Base-by-base conservation (phyloP, 2,888 invertebrate genomes). In the Archips xylosteana region DNA sequence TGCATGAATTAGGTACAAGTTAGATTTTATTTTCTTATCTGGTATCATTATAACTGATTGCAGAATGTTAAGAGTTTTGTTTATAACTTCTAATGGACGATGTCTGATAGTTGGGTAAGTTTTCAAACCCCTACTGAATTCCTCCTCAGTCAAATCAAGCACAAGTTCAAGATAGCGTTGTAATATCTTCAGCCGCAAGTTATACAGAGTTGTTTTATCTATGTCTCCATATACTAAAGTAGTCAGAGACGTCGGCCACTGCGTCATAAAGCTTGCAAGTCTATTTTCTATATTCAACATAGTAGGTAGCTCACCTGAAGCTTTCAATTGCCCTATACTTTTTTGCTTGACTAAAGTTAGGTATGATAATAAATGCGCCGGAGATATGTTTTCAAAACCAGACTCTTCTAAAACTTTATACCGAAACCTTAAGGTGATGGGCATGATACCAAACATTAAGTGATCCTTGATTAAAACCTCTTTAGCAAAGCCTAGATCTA, bases 221-320 rank as follows among this genome's bases (percentile, higher is more conserved):
- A 88, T 76, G 83, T 94, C 88, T 78, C 86, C 89, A 79, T 85
- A 81, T 63, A 94, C 85, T 62, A 89, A 81, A 45, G 90, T 90
- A 45, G 94, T 94, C 0, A 94, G 84, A 42, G 94, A 94, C 74
- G 94, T 92, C 5, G 94, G 94, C 94, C 94, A 95, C 73, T 91
- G 89, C 3, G 92, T 91, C 90, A 95, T 88, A 73, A 78, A 90
- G 76, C 88, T 85, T 39, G 94, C 93, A 39, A 95, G 81, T 77
- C 81, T 85, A 76, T 94, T 94, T 86, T 94, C 94, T 62, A 94
- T 76, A 78, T 94, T 94, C 9, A 89, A 61, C 70, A 83, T 77
- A 13, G 76, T 13, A 23, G 83, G 76, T 76, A 95, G 83, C 23
- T 85, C 63, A 23, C 86, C 83, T 68, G 76, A 77, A 36, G 76